Evolutionary conservation across 37 sponge, comb jelly and placozoan species (phyloP), one percentile per base, ranked within the genome.

Genomic region (Crambe crambe): DNA sequence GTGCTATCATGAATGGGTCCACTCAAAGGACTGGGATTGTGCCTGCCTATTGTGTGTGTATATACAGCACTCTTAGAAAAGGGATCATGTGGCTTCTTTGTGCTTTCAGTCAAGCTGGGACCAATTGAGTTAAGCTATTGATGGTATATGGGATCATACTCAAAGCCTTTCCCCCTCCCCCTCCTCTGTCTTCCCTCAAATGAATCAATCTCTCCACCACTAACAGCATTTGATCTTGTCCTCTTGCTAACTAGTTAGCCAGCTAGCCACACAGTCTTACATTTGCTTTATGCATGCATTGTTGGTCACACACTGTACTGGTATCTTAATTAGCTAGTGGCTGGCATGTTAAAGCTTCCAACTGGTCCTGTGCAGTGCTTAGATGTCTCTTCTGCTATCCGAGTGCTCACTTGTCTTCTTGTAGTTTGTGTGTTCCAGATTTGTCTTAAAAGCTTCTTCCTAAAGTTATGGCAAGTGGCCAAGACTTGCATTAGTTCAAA

Each of bases 401-500:
- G 6, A 47, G 12, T 47, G 10, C 12, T 47, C 12, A 47, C 51
- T 47, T 47, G 10, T 47, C 51, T 12, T 12, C 6, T 12, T 47
- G 51, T 47, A 47, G 10, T 8, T 60, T 30, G 15, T 5, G 66
- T 17, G 10, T 65, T 5, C 5, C 35, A 65, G 26, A 25, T 60
- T 25, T 60, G 61, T 20, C 61, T 65, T 65, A 65, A 65, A 65
- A 65, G 66, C 66, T 65, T 65, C 66, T 18, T 65, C 27, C 66
- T 65, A 18, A 65, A 29, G 30, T 34, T 30, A 65, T 65, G 66
- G 66, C 66, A 65, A 18, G 27, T 44, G 42, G 73, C 73, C 51
- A 72, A 44, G 30, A 72, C 35, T 72, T 25, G 21, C 73, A 72
- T 42, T 72, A 65, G 66, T 23, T 65, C 35, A 31, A 30, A 17